Percentiles rank a stretch among this genome's conserved stretches.
These are phyloP conservation scores for Xyrichtys novacula DNA, from an alignment of 2,797 vertebrate species.

Conservation along the genomic window DNA sequence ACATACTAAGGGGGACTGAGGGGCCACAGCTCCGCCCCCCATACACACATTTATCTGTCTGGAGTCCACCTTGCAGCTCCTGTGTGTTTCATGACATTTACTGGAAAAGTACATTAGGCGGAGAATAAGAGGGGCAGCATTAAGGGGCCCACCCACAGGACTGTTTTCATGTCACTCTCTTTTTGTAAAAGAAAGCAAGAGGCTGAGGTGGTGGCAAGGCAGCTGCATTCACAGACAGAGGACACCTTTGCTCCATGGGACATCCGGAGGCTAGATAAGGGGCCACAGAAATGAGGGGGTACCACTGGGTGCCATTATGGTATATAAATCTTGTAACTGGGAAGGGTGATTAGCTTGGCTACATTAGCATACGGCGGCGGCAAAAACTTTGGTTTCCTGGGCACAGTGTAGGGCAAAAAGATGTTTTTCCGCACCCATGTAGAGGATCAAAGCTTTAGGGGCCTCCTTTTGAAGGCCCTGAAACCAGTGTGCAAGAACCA, in stretches of 20 bases:
- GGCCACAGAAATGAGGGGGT: slow-evolving; percentile 58
- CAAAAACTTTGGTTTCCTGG: slow-evolving; percentile 85
- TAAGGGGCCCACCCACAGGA: slow-evolving; percentile 76
- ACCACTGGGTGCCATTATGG: slow-evolving; percentile 67
- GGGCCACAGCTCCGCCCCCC: slow-evolving; percentile 19
- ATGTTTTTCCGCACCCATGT: slow-evolving; percentile 88
- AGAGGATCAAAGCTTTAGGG: slow-evolving; percentile 95
- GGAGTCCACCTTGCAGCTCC: slow-evolving; percentile 70
- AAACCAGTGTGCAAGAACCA: slow-evolving; percentile 89
- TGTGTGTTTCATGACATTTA: slow-evolving; percentile 67
- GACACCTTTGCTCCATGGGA: slow-evolving; percentile 74
- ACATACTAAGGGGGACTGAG: slow-evolving; percentile 41
- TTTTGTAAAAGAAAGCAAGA: slow-evolving; percentile 68
- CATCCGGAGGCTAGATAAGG: slow-evolving; percentile 71
- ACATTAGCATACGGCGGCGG: slow-evolving; percentile 83
- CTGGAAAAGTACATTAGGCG: slow-evolving; percentile 79
- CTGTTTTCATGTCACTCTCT: slow-evolving; percentile 72
- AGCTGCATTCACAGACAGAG: slow-evolving; percentile 80
- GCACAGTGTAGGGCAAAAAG: slow-evolving; percentile 87
- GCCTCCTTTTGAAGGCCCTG: slow-evolving; percentile 95
- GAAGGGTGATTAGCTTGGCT: slow-evolving; percentile 79
- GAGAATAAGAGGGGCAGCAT: slow-evolving; percentile 63
- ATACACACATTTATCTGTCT: slow-evolving; percentile 83
- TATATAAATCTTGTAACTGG: slow-evolving; percentile 82
- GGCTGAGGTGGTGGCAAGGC: slow-evolving; percentile 70